A percentile compares a stretch with the other conserved stretches of the same genome.
phyloP scores from a whole-genome alignment of 1,140 invertebrate species.

The Zaprionus ghesquierei region DNA sequence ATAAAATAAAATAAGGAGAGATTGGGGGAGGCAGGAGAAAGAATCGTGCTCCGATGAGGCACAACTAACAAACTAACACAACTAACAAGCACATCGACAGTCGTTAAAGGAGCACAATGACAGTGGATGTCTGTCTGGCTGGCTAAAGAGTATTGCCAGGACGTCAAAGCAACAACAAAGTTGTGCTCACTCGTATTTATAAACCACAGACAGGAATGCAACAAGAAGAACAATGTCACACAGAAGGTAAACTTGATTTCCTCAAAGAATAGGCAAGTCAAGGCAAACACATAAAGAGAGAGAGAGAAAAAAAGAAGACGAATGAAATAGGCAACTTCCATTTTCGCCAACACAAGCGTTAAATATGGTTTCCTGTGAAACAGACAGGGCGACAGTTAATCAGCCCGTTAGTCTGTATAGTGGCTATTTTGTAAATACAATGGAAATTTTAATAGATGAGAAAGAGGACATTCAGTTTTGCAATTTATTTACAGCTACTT shows the following conservation, averaged over 20 bases:
- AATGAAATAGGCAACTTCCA: slow-evolving; percentile 27
- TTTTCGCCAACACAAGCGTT: slow-evolving; percentile 27
- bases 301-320: too few species aligned
- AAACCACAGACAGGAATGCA: slow-evolving; percentile 10
- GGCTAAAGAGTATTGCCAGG: background rate
- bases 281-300: background rate
- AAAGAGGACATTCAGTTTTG: slow-evolving; percentile 3
- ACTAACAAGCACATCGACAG: slow-evolving; percentile 40
- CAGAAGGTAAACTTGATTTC: slow-evolving; percentile 40
- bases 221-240: slow-evolving; percentile 20
- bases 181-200: slow-evolving; percentile 27
- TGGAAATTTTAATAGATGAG: background rate
- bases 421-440: slow-evolving; percentile 68
- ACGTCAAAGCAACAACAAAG: slow-evolving; percentile 17
- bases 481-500: slow-evolving; percentile 59
- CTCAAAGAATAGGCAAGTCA: slow-evolving; percentile 13
- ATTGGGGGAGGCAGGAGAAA: too few species aligned
- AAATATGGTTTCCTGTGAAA: slow-evolving; percentile 29
- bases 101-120: slow-evolving; percentile 34
- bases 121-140: background rate
- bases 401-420: slow-evolving; percentile 56
- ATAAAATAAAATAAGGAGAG: slow-evolving; percentile 33
- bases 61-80: too few species aligned
- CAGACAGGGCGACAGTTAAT: slow-evolving; percentile 36
- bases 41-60: slow-evolving; percentile 3